Evolutionary conservation across 2,888 invertebrate species (phyloP), one percentile per base, ranked within the genome.

Genomic region (Hesperia comma): DNA sequence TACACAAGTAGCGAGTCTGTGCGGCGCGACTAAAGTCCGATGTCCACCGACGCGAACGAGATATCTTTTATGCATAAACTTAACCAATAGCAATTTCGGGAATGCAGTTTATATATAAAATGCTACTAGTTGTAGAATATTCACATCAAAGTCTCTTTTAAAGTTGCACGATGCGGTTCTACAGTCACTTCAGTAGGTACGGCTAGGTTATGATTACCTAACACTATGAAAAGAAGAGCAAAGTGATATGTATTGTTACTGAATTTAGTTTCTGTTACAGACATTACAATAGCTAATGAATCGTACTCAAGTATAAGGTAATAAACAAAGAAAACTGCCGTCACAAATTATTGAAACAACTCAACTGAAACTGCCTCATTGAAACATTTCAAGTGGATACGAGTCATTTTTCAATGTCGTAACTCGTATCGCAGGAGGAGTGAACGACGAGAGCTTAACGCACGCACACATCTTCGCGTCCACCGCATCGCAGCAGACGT

Each of bases 1-100:
- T 69, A 43, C 49, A 68, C 46, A 70, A 61, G 67, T 69, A 43
- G 67, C 67, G 67, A 64, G 68, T 58, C 68, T 69, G 41, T 26
- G 61, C 40, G 37, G 51, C 62, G 61, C 49, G 41, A 7, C 57
- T 14, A 40, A 49, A 19, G 19, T 7, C 19, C 19, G 19, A 49
- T 49, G 49, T 49, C 49, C 49, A 49, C 19, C 12, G 49, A 49
- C 8, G 49, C 19, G 19, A 8, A 49, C 10, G 12, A 12, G 37
- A 37, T 37, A 49, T 49, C 10, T 49, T 17, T 49, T 19, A 7
- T 19, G 19, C 26, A 26, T 26, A 26, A 26, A 26, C 26, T 4
- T 19, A 49, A 49, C 19, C 19, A 49, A 19, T 19, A 19, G 19
- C 19, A 19, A 49, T 19, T 43, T 43, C 12, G 5, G 43, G 43